These are phyloP conservation scores for Climacteris rufus DNA, from an alignment of 2,113 vertebrate genomes.

Conservation along the genomic window DNA sequence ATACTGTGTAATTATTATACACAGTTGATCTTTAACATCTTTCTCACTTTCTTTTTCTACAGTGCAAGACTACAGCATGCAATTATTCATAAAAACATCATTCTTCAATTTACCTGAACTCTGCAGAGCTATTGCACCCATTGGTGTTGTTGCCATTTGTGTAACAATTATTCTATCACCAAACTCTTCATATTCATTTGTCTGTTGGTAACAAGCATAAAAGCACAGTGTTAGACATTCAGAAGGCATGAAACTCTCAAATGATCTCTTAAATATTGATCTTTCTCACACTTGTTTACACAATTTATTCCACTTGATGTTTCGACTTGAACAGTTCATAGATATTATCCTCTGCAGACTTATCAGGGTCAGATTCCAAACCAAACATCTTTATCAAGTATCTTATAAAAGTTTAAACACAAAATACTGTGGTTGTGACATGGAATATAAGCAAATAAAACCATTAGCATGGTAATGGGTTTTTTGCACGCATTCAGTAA, in stretches of 20 bases:
- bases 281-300: background rate
- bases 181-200: slow-evolving; percentile 85
- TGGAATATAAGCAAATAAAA: background rate
- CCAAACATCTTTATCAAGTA: background rate
- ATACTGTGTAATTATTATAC: background rate
- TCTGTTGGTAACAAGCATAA: slow-evolving; percentile 64
- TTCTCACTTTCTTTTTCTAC: background rate
- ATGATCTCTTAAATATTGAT: background rate
- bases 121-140: slow-evolving; percentile 80
- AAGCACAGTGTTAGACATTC: background rate
- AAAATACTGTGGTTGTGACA: background rate
- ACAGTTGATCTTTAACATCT: background rate
- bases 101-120: slow-evolving; percentile 78
- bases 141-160: slow-evolving; percentile 86
- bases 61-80: background rate
- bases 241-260: background rate
- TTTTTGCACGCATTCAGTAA: background rate
- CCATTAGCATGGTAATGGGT: fast-evolving
- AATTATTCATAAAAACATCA: background rate
- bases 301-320: background rate
- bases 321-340: background rate
- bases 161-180: slow-evolving; percentile 86
- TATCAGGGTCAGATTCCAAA: background rate
- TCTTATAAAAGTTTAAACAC: background rate
- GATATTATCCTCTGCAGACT: background rate